Evolutionary conservation across 35 echinoderm and acorn worm genomes (phyloP).

Genomic region (Nesometra sesokonis): DNA sequence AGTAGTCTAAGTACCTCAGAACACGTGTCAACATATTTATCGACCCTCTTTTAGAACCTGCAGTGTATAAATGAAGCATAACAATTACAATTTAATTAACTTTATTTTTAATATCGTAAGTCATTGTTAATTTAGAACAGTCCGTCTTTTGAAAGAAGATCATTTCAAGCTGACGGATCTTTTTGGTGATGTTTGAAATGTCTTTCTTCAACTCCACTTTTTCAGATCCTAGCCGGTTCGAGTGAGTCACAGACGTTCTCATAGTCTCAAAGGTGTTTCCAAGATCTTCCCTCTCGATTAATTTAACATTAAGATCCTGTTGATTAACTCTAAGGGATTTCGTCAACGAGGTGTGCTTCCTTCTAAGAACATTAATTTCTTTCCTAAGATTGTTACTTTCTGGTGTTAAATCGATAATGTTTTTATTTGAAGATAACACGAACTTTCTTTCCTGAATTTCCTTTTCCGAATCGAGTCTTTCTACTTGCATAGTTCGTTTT

Average conservation of each 20-base stretch:
- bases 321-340: slow-evolving; percentile 71
- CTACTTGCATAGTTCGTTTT: slow-evolving; percentile 38
- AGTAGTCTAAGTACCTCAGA: too few relatives aligned
- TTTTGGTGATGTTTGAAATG: slow-evolving; percentile 76
- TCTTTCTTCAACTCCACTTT: slow-evolving; percentile 75
- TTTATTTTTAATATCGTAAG: slow-evolving; percentile 33
- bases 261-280: slow-evolving; percentile 53
- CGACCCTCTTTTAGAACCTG: too few relatives aligned
- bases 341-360: slow-evolving; percentile 67
- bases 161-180: slow-evolving; percentile 78
- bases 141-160: slow-evolving; percentile 87
- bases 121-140: slow-evolving; percentile 49
- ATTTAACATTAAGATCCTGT: slow-evolving; percentile 44
- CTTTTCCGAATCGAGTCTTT: slow-evolving; percentile 56
- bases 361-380: slow-evolving; percentile 69
- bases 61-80: too few relatives aligned
- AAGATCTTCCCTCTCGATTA: slow-evolving; percentile 52
- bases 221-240: slow-evolving; percentile 83
- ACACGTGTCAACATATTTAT: too few relatives aligned
- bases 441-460: slow-evolving; percentile 69
- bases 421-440: slow-evolving; percentile 57
- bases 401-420: slow-evolving; percentile 52
- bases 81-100: too few relatives aligned
- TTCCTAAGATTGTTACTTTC: slow-evolving; percentile 65
- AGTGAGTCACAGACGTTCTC: slow-evolving; percentile 50